Conservation (phyloP, 1,140 invertebrate genomes). For the Glomeris maerens region DNA sequence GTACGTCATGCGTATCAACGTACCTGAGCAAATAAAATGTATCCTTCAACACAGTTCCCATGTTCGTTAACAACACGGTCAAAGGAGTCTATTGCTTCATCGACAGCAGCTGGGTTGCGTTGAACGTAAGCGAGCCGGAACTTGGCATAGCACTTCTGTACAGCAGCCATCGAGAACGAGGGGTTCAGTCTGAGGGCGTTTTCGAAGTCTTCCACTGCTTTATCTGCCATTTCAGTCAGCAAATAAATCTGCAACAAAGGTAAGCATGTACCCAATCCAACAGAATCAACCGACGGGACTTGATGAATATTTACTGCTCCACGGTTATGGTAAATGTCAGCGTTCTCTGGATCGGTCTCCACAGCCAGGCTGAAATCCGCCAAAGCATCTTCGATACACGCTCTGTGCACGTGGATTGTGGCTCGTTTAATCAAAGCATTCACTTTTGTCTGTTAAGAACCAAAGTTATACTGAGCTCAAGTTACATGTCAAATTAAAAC, state of each 20-base stretch:
- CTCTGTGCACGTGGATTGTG: slow-evolving; percentile 61
- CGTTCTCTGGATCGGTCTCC: slow-evolving; percentile 56
- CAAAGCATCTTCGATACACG: slow-evolving; percentile 53
- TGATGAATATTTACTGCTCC: slow-evolving; percentile 57
- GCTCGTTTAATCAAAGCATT: slow-evolving; percentile 86
- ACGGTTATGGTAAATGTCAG: slow-evolving; percentile 68
- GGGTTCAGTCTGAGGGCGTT: slow-evolving; percentile 67
- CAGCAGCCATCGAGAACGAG: slow-evolving; percentile 61
- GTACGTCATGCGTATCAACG: slow-evolving; percentile 64
- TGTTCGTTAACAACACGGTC: slow-evolving; percentile 59
- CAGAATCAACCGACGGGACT: neutral
- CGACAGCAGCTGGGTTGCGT: slow-evolving; percentile 40
- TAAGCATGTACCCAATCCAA: neutral
- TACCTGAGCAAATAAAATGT: slow-evolving; percentile 42
- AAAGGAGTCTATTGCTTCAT: slow-evolving; percentile 51
- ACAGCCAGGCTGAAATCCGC: slow-evolving; percentile 61
- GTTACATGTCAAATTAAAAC: neutral
- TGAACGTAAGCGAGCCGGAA: slow-evolving; percentile 48
- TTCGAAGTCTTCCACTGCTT: slow-evolving; percentile 65
- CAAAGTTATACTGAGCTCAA: too few species aligned
- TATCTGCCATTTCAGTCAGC: slow-evolving; percentile 58
- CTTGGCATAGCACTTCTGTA: slow-evolving; percentile 75
- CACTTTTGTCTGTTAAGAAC: slow-evolving; percentile 40
- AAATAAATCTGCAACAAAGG: slow-evolving; percentile 51
- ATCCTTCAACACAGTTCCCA: slow-evolving; percentile 67